A percentile compares a stretch with the other conserved stretches of the same genome.
phyloP scores from a whole-genome alignment of 2,113 vertebrate species.

The Antigone vipio region DNA sequence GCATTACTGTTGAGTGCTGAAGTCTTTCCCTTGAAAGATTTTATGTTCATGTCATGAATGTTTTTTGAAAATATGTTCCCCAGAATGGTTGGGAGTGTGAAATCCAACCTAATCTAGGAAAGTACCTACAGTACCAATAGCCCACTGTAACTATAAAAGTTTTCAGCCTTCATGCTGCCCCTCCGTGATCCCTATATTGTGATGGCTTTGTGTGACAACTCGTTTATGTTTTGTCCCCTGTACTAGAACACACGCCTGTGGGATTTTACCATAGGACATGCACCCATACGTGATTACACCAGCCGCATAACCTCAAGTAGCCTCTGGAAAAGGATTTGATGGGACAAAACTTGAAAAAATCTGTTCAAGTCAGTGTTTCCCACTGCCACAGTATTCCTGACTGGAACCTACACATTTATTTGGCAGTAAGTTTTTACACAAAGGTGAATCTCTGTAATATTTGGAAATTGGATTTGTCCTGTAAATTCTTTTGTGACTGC shows the following conservation, averaged over 20 bases:
- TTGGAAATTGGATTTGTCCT: background rate
- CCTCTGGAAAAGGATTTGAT: background rate
- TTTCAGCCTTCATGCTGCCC: background rate
- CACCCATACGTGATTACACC: background rate
- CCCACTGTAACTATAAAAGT: background rate
- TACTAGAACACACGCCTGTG: background rate
- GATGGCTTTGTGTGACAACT: background rate
- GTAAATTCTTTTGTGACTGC: background rate
- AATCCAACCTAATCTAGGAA: background rate
- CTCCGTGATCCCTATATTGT: background rate
- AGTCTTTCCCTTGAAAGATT: background rate
- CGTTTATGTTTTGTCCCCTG: background rate
- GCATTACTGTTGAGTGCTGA: background rate
- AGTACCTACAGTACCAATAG: background rate
- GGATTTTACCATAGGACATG: background rate
- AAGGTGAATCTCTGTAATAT: background rate
- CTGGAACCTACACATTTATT: background rate
- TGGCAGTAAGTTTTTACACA: background rate
- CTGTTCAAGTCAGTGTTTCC: background rate
- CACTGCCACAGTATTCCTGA: background rate
- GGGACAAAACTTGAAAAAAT: background rate
- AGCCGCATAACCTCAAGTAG: background rate
- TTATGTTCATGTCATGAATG: fast-evolving
- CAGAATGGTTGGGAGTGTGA: background rate
- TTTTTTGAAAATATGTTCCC: background rate